Conservation (phyloP, 2,888 invertebrate genomes). For the Tetragnatha montana region DNA sequence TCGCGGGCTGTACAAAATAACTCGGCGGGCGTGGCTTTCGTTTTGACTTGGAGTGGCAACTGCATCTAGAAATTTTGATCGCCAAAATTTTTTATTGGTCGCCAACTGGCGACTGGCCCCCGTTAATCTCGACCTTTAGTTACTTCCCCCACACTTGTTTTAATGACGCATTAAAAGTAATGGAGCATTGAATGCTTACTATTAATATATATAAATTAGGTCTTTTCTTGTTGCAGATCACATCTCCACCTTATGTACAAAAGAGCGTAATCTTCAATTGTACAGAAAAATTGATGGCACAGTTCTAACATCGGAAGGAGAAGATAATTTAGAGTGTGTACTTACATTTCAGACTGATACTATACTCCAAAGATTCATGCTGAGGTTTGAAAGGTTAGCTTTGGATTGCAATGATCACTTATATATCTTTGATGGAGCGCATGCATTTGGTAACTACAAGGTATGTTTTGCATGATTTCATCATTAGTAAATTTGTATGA, state of each 20-base stretch:
- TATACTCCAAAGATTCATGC: constrained; percentile 94
- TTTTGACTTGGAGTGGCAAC: no score
- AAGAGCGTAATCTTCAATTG: constrained; percentile 90
- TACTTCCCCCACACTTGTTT: no score
- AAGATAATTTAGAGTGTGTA: constrained; percentile 91
- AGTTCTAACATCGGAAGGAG: constrained; percentile 91
- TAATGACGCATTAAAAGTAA: no score
- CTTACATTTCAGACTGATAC: constrained; percentile 96
- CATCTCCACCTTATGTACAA: constrained; percentile 92
- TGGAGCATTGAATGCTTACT: no score
- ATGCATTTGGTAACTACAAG: constrained; percentile 91
- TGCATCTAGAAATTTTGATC: no score
- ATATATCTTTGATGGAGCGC: constrained; percentile 93
- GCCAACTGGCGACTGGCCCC: no score
- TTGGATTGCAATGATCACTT: constrained; percentile 96
- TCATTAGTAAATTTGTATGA: no score
- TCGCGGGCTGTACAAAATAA: no score
- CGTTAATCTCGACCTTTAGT: no score
- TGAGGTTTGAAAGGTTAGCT: constrained; percentile 92
- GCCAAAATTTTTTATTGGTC: no score
- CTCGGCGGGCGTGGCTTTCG: no score
- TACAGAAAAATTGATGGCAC: constrained; percentile 95
- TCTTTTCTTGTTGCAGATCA: constrained; percentile 82
- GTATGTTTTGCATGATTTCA: constrained; percentile 77
- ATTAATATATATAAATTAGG: background rate